Evolutionary conservation across 2,888 invertebrate species (phyloP).

Genomic region (Chrysina gloriosa): DNA sequence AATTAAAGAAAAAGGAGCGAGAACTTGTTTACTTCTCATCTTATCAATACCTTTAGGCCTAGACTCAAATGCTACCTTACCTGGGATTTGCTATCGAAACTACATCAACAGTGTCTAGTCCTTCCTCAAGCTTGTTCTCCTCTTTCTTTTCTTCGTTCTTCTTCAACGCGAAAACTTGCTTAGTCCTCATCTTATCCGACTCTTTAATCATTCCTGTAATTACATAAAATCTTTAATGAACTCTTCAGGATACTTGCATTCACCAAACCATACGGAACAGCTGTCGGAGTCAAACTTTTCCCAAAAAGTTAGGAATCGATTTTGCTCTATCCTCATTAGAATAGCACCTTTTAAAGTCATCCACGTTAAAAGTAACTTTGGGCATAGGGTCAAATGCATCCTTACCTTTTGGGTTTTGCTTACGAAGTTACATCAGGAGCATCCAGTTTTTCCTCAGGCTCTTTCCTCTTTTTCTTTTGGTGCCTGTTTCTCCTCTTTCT

Average conservation of each 20-base stretch:
- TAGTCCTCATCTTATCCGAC: conserved; percentile 96
- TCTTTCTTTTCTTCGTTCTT: no score
- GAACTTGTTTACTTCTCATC: conserved; percentile 97
- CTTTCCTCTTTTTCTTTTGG: conserved; percentile 65
- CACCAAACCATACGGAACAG: conserved; percentile 97
- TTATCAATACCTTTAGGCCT: no score
- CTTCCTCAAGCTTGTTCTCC: no score
- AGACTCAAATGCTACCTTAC: no score
- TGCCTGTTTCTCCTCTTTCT: conserved; percentile 65
- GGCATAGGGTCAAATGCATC: conserved; percentile 94
- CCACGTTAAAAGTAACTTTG: conserved; percentile 93
- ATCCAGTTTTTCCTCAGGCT: conserved; percentile 73
- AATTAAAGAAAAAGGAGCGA: conserved; percentile 93
- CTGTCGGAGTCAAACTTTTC: conserved; percentile 96
- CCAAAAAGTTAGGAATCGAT: conserved; percentile 98
- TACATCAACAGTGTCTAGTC: conserved; percentile 76
- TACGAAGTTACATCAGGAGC: conserved; percentile 77
- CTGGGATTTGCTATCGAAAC: no score
- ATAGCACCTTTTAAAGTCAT: conserved; percentile 97
- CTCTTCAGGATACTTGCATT: conserved; percentile 96
- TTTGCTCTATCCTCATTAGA: conserved; percentile 95
- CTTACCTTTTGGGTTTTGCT: conserved; percentile 83
- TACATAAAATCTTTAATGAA: conserved; percentile 96
- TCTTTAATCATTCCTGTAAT: conserved; percentile 97
- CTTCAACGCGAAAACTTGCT: no score